Evolutionary conservation across 2,797 vertebrate genomes (phyloP).

Genomic region (Rhabdomys pumilio): DNA sequence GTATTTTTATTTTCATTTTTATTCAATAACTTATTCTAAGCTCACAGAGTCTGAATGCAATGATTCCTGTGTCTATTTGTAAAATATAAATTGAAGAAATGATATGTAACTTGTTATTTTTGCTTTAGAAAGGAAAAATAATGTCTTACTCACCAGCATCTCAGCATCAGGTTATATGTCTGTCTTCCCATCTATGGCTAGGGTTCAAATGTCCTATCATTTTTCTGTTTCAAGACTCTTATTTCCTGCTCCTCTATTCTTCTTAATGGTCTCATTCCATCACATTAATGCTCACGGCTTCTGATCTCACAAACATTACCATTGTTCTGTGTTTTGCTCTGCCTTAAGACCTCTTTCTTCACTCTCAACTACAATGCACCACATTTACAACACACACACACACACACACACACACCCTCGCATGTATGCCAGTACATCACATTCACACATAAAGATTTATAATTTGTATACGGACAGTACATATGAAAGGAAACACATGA

Average conservation of each 20-base stretch:
- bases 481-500: not conserved
- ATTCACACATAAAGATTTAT: not conserved
- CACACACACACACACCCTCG: not conserved
- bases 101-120: not conserved
- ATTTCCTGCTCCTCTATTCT: not conserved
- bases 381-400: not conserved
- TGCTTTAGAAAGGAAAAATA: not conserved
- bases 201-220: not conserved
- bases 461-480: not conserved
- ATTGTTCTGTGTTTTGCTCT: not conserved
- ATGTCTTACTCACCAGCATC: not conserved
- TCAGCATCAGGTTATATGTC: not conserved
- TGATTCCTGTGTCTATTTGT: not conserved
- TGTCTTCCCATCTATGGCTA: not conserved
- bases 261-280: no score
- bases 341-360: not conserved
- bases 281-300: not conserved
- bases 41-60: not conserved
- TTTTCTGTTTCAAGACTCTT: not conserved
- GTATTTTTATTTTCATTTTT: slow-evolving; percentile 1
- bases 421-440: accelerated
- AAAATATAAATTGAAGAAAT: not conserved
- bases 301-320: not conserved
- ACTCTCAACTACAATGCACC: not conserved
- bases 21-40: not conserved